Conservation (phyloP, 1,140 invertebrate species). For the Hylyphantes graminicola region DNA sequence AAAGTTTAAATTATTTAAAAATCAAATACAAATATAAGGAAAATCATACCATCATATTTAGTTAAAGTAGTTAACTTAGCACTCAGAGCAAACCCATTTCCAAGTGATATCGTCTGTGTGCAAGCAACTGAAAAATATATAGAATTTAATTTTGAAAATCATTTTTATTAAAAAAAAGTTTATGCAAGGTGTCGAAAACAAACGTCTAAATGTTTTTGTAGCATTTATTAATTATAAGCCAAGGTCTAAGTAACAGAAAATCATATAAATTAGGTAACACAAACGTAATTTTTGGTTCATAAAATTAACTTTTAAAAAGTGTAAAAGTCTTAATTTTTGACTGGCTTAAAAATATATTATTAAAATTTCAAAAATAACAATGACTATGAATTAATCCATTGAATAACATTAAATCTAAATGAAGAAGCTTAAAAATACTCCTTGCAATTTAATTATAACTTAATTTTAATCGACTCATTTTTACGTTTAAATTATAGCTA, state of each 20-base stretch:
- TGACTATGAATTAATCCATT: too few species aligned
- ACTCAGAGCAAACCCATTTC: slow-evolving; percentile 59
- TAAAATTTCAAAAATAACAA: too few species aligned
- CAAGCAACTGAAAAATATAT: slow-evolving; percentile 33
- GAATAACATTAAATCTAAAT: too few species aligned
- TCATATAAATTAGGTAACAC: neutral
- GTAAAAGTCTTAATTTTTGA: too few species aligned
- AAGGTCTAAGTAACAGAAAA: too few species aligned
- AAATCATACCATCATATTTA: slow-evolving; percentile 31
- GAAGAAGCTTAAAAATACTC: too few species aligned
- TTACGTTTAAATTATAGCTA: neutral
- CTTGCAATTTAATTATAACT: too few species aligned
- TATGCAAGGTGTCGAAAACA: too few species aligned
- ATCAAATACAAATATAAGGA: neutral
- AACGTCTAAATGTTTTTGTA: neutral
- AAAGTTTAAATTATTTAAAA: too few species aligned
- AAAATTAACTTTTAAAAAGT: neutral
- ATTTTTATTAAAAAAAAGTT: too few species aligned
- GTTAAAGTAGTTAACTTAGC: slow-evolving; percentile 51
- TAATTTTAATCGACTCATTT: too few species aligned
- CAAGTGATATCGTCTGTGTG: slow-evolving; percentile 54
- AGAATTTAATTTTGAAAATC: neutral
- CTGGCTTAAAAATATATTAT: too few species aligned
- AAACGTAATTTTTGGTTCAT: neutral
- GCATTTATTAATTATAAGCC: neutral